Evolutionary conservation across 1,140 invertebrate species (phyloP), one percentile per base, ranked within the genome.

Genomic region (Dufourea novaeangliae): DNA sequence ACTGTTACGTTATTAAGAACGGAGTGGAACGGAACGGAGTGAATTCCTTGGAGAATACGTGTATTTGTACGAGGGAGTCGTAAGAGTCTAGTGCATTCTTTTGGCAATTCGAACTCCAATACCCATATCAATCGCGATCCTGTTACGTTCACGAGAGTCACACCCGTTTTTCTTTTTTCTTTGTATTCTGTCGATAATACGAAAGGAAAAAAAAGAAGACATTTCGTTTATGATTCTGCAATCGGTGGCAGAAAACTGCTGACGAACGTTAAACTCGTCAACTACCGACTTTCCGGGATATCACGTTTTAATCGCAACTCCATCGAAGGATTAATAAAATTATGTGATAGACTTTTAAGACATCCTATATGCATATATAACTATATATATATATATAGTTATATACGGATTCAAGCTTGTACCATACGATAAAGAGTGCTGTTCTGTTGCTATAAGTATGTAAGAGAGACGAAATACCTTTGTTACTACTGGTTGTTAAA

Each of bases 401-500:
- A 77, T 69, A 83, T 77, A 73, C 62, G 59, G 39, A 76, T 78
- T 71, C 62, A 83, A 86, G 78, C 78, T 87, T 87, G 63, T 78
- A 84, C 29, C 63, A 79, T 87, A 86, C 52, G 64, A 78, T 69
- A 70, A 77, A 86, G 79, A 87, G 76, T 78, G 79, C 68, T 88
- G 81, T 88, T 88, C 66, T 78, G 83, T 87, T 85, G 77, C 75
- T 86, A 79, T 82, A 85, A 83, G 61, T 84, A 86, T 29, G 69
- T 84, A 85, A 86, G 82, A 89, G 84, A 88, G 78, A 84, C 72
- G 32, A 88, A 72, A 80, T 89, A 88, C 84, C 87, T 89, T 89
- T 88, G 88, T 90, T 90, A 89, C 87, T 83, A 87, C 83, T 89
- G 87, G 85, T 90, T 90, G 88, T 90, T 90, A 88, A 90, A 90